Evolutionary conservation across 2,797 vertebrate genomes (phyloP).

Genomic region (Harpagifer antarcticus): DNA sequence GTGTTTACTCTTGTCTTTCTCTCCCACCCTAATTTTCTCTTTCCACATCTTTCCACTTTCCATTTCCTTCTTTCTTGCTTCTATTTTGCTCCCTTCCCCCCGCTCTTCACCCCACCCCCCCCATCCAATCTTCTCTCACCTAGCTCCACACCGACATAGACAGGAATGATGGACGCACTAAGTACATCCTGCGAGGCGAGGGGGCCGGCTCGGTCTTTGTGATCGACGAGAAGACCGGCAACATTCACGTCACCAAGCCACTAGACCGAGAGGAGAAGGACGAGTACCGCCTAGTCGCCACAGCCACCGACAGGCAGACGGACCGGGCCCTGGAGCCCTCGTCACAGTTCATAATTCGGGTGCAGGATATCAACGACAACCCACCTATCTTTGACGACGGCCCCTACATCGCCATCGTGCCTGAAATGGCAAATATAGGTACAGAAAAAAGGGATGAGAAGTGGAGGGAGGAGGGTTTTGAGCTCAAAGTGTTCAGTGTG

Average conservation of each 20-base stretch:
- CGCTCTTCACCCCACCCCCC: neutral
- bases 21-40: slow-evolving; percentile 29
- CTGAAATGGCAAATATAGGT: slow-evolving; percentile 96
- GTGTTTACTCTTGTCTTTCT: slow-evolving; percentile 62
- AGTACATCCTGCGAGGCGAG: slow-evolving; percentile 91
- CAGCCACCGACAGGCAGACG: slow-evolving; percentile 91
- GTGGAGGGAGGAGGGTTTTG: neutral
- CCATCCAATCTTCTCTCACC: neutral
- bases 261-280: slow-evolving; percentile 94
- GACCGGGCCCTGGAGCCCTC: slow-evolving; percentile 92
- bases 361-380: slow-evolving; percentile 96
- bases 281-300: slow-evolving; percentile 91
- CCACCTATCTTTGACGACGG: slow-evolving; percentile 91
- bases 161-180: slow-evolving; percentile 90
- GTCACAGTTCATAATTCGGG: slow-evolving; percentile 93
- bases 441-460: slow-evolving; percentile 32
- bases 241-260: slow-evolving; percentile 94
- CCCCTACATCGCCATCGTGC: slow-evolving; percentile 90
- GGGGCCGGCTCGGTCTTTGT: slow-evolving; percentile 93
- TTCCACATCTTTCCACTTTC: slow-evolving; percentile 12
- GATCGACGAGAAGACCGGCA: slow-evolving; percentile 93
- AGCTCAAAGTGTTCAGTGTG: neutral
- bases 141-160: slow-evolving; percentile 93
- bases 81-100: neutral
- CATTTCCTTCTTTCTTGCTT: slow-evolving; percentile 11